Evolutionary conservation across 2,113 vertebrate species (phyloP), one percentile per base, ranked within the genome.

Genomic region (Rhagologus leucostigma): DNA sequence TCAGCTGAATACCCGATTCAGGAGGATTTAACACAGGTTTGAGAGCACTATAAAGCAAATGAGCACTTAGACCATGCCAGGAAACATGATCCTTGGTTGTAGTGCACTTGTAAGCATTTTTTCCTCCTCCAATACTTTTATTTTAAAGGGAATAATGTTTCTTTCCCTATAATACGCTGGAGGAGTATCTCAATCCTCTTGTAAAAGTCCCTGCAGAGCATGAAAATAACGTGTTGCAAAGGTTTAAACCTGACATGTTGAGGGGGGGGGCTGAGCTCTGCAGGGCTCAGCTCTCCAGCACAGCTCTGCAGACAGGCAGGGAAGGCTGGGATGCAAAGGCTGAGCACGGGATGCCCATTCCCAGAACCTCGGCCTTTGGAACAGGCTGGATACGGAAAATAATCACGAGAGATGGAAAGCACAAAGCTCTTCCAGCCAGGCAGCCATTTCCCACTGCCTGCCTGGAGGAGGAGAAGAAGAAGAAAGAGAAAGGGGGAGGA

Each of bases 141-240:
- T 90, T 96, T 97, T 93, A 94, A 80, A 80, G 50, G 62, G 55
- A 96, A 93, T 80, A 91, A 83, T 2, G 33, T 90, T 93, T 56
- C 93, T 78, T 52, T 42, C 63, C 39, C n/a, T 21, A 10, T 52
- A 90, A 97, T 29, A 63, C 55, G 33, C 83, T 13, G 30, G 59
- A 90, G 82, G 91, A 92, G 79, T 33, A 32, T 12, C 92, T 91
- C 87, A 78, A 89, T 87, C 92, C 93, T 97, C 95, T 93, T 65
- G 78, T 89, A 77, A 29, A 92, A 95, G 81, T 89, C 89, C 84
- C 93, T 16, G 60, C 68, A 59, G 92, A 88, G 85, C 53, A 74
- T 1, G 60, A 78, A 95, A 95, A 93, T 52, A 80, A 88, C 5
- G 49, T 13, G 62, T 42, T 93, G 90, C 47, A 68, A 64, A 94